These are phyloP conservation scores for Heliothis subflexa DNA, from an alignment of 1,140 invertebrate genomes.

Conservation along the genomic window DNA sequence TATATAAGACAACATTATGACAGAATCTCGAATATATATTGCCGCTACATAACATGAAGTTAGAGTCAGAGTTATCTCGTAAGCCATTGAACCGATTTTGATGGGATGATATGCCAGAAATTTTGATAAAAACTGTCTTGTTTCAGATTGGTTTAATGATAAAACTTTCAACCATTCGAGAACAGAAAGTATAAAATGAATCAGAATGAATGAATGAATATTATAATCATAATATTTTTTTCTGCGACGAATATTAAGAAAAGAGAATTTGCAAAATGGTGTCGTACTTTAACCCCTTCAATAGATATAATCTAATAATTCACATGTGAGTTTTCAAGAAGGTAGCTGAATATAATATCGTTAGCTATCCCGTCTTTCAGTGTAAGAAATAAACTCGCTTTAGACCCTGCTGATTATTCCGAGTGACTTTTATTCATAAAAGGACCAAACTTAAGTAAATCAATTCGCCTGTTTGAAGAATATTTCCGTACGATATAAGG, in stretches of 20 bases:
- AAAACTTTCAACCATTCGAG: not conserved
- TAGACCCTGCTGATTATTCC: not conserved
- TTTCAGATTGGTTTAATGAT: conserved; percentile 10
- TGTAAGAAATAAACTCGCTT: conserved; percentile 21
- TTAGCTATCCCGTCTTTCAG: conserved; percentile 1
- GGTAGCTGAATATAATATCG: conserved; percentile 22
- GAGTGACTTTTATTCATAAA: conserved; percentile 24
- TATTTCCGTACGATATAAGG: conserved; percentile 24
- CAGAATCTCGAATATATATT: not conserved
- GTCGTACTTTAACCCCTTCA: conserved; percentile 20
- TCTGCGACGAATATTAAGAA: not conserved
- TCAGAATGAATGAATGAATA: not conserved
- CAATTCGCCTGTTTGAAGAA: conserved; percentile 21
- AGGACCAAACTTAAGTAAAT: conserved; percentile 10
- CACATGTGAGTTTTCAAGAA: conserved; percentile 18
- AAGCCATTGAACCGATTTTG: conserved; percentile 28
- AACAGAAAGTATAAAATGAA: conserved; percentile 15
- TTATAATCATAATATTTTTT: not conserved
- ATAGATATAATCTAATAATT: conserved; percentile 16
- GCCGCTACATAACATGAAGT: conserved; percentile 1
- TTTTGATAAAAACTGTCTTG: conserved; percentile 16
- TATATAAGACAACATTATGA: conserved; percentile 10
- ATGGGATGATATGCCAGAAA: conserved; percentile 3
- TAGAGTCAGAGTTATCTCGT: conserved; percentile 1
- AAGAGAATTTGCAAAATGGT: not conserved